Base-by-base conservation (phyloP, 2,113 vertebrate species). In the Aplodontia rufa region DNA sequence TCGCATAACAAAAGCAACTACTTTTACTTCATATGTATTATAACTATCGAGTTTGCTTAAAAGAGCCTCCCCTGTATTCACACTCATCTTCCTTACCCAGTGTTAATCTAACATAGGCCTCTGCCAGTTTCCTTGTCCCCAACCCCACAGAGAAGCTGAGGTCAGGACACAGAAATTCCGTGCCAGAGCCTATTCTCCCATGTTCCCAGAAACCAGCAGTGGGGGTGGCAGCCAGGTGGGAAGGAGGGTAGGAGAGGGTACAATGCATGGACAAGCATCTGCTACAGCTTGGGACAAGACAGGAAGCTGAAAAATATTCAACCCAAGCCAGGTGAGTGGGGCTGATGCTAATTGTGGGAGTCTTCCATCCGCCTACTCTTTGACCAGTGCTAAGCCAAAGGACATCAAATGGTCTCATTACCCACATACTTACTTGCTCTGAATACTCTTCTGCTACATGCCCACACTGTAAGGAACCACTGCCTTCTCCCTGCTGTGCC, bases 371-470 rank as follows among this genome's bases (percentile, higher is more conserved):
- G 13, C 66, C 87, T 69, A 16, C 74, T 79, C 74, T 47, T 28
- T 45, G 49, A 30, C 68, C n/a, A 75, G 8, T 30, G 26, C n/a
- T 47, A 40, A 69, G 11, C 79, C 45, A 64, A 40, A 75, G 85
- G 91, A 87, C 85, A 81, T 94, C 64, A 84, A 94, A 81, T 78
- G 82, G 89, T 64, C 78, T 71, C 55, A 58, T 84, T 64, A 32
- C 49, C 49, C 55, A 60, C 45, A 75, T 30, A 66, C 37, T 85
- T 22, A 83, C 81, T 75, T 37, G 42, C 62, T 60, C 91, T 26
- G 30, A 91, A 49, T 47, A 12, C 71, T 53, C 69, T 47, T 58
- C 26, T 37, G 40, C 79, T 45, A 58, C 83, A 53, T 12, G 79
- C 51, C 58, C 62, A 40, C 1, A 11, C 82, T 20, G 8, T 28